Evolutionary conservation across 1,140 invertebrate species (phyloP).

Genomic region (Drosophila auraria): DNA sequence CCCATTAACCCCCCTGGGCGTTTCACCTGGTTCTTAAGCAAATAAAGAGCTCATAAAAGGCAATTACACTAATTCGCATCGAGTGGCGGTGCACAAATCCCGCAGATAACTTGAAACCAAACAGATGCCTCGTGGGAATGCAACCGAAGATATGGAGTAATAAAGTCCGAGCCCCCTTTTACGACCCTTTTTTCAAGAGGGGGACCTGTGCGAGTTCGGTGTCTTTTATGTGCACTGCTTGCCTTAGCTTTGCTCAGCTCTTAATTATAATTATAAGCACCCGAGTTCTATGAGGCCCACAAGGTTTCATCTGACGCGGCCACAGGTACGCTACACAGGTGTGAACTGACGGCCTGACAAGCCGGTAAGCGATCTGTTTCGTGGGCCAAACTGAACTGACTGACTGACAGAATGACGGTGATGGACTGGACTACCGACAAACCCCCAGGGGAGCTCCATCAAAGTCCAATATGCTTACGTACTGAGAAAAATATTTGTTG

Average conservation of each 20-base stretch:
- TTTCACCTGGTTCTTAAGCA: constrained; percentile 5
- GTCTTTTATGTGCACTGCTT: constrained; percentile 49
- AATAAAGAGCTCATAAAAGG: constrained; percentile 57
- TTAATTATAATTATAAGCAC: constrained; percentile 39
- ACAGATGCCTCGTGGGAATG: constrained; percentile 57
- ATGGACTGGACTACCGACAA: constrained; percentile 40
- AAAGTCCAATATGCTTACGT: constrained; percentile 3
- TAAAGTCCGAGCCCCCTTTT: constrained; percentile 10
- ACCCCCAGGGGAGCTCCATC: constrained; percentile 22
- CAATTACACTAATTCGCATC: constrained; percentile 72
- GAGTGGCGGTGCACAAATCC: constrained; percentile 51
- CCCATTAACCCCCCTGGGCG: constrained; percentile 7
- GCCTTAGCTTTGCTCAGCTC: constrained; percentile 3
- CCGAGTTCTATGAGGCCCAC: constrained; percentile 20
- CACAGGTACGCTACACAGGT: constrained; percentile 42
- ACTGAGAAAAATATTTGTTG: constrained; percentile 9
- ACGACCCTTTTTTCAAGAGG: constrained; percentile 1
- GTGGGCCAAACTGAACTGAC: constrained; percentile 36
- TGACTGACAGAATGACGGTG: constrained; percentile 32
- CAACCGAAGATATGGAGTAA: constrained; percentile 38
- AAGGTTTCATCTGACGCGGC: constrained; percentile 8
- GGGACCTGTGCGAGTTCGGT: background rate
- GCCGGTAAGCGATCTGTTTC: constrained; percentile 55
- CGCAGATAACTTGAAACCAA: constrained; percentile 35
- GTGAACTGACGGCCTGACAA: constrained; percentile 64